Base-by-base conservation (phyloP, 2,888 invertebrate species). In the Polyommatus iphigenia region DNA sequence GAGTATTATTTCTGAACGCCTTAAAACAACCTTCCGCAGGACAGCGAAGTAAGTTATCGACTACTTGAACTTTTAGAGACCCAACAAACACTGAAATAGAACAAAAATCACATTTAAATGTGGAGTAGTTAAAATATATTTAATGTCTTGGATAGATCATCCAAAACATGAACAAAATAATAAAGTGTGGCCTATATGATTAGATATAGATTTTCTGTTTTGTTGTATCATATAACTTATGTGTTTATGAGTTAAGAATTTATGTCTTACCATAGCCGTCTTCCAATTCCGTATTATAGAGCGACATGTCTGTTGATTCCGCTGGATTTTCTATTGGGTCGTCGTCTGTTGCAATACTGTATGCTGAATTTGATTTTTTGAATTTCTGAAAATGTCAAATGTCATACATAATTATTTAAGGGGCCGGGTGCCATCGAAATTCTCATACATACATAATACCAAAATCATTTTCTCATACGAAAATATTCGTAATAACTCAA, bases 1-100 rank as follows among this genome's bases (percentile, higher is more conserved):
- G 95, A 81, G 97, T 98, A 86, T 98, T 98, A 86, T 98, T 98
- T 6, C 99, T 95, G 87, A 98, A 99, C 83, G 96, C 97, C 90
- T 99, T 99, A 77, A 95, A 96, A 87, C 99, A 99, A 1, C 96
- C 96, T 80, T 97, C 96, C 76, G 97, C 96, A 0, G 98, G 98
- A 86, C 98, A 98, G 54, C 95, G 94, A 29, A 95, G 93, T 1
- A 95, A 87, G 81, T 95, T 97, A 77, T 97, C 96, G 76, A 97
- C 95, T 81, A 97, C 95, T 90, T 96, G 95, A 0, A 96, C 96
- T 85, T 95, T 95, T 20, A 95, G 83, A 0, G 95, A 95, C 10
- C 95, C 95, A 78, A 95, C 95, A 79, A 91, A 94, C n/a, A 95
- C 95, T 93, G 89, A 67, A 88, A 90, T 71, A 76, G 20, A 78